phyloP scores from a whole-genome alignment of 2,888 invertebrate genomes.

The Trachelus troglodyta region DNA sequence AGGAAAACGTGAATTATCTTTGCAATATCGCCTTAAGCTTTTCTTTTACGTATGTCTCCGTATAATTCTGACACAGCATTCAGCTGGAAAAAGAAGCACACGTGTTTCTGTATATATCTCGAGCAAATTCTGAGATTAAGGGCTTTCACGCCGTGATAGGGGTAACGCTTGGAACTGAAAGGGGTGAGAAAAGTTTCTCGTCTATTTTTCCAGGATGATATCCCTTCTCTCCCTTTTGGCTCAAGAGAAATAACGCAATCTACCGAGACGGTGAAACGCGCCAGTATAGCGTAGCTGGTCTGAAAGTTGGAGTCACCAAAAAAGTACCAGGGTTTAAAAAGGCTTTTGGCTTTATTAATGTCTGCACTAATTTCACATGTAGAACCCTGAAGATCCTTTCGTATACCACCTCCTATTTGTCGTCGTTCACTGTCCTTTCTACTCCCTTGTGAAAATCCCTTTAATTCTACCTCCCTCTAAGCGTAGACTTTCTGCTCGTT shows the following conservation, averaged over 20 bases:
- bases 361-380: neutral
- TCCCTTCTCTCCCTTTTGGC: neutral
- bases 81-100: neutral
- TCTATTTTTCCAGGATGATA: neutral
- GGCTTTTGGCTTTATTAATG: constrained; percentile 33
- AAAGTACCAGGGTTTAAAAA: constrained; percentile 1
- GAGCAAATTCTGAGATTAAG: constrained; percentile 40
- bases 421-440: neutral
- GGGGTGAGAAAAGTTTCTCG: neutral
- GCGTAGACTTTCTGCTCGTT: neutral
- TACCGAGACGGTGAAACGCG: neutral
- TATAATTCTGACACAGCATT: neutral
- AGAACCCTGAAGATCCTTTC: neutral
- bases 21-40: too few relatives aligned
- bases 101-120: constrained; percentile 15
- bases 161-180: neutral
- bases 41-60: neutral
- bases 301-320: neutral
- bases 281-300: neutral
- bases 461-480: neutral
- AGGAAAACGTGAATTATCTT: too few relatives aligned
- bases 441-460: neutral
- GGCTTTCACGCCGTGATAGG: constrained; percentile 24
- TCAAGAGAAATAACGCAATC: constrained; percentile 4
- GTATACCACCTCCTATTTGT: neutral